These are phyloP conservation scores for Amphipoea oculea DNA, from an alignment of 2,888 invertebrate genomes.

Conservation along the genomic window DNA sequence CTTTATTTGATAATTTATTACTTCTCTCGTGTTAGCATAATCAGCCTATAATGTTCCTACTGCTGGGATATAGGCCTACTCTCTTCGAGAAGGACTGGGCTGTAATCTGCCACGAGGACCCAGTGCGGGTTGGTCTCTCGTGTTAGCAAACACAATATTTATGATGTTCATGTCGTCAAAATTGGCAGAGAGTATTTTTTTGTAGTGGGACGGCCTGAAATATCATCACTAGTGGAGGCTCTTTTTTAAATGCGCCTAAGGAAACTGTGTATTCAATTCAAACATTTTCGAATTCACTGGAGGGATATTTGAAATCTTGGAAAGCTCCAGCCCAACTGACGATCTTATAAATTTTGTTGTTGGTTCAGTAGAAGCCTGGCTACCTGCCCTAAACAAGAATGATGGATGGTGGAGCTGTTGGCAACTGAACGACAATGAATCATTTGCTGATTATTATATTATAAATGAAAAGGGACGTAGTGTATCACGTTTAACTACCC, in stretches of 20 bases:
- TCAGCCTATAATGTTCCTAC: too few species aligned
- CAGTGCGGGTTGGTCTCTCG: too few species aligned
- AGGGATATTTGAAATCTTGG: not conserved
- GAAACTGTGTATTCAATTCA: not conserved
- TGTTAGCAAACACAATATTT: not conserved
- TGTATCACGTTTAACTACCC: slow-evolving; percentile 4
- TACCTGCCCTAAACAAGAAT: slow-evolving; percentile 44
- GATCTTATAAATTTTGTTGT: not conserved
- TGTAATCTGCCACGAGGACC: too few species aligned
- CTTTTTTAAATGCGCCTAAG: not conserved
- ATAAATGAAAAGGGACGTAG: slow-evolving; percentile 34
- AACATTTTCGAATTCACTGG: not conserved
- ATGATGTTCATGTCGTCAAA: not conserved
- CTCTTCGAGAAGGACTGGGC: too few species aligned
- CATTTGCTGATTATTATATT: slow-evolving; percentile 43
- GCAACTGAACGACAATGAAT: slow-evolving; percentile 51
- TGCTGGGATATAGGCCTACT: too few species aligned
- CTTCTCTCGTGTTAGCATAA: not conserved
- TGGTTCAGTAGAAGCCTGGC: slow-evolving; percentile 14
- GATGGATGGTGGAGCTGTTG: slow-evolving; percentile 41
- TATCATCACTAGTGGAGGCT: too few species aligned
- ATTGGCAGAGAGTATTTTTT: not conserved
- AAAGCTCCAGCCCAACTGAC: not conserved
- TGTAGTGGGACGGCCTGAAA: not conserved
- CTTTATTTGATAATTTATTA: not conserved